Evolutionary conservation across 2,113 vertebrate genomes (phyloP).

Genomic region (Anser brachyrhynchus): DNA sequence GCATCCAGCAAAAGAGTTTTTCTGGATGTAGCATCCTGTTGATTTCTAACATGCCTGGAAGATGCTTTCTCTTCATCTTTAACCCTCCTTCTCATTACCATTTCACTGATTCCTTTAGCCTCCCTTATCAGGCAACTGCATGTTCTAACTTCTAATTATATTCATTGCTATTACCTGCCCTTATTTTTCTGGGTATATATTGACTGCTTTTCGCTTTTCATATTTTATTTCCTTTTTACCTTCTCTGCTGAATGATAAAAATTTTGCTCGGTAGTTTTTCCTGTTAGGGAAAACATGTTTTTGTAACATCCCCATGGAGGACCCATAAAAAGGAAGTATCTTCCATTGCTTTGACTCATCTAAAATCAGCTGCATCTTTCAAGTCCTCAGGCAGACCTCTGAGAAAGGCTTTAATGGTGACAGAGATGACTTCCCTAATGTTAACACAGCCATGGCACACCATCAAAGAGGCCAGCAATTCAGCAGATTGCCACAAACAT

Average conservation of each 20-base stretch:
- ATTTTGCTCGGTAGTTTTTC: not conserved
- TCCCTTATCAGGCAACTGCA: slow-evolving; percentile 45
- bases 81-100: not conserved
- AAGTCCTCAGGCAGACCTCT: not conserved
- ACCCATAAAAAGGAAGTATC: not conserved
- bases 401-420: not conserved
- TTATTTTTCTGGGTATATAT: slow-evolving; percentile 9
- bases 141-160: slow-evolving; percentile 1
- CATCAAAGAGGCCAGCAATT: not conserved
- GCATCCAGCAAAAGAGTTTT: not conserved
- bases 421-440: not conserved
- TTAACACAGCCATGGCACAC: not conserved
- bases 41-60: not conserved
- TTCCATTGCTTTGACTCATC: not conserved
- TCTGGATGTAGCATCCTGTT: not conserved
- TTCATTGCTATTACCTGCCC: slow-evolving; percentile 4
- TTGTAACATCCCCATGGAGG: not conserved
- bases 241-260: not conserved
- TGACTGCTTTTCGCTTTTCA: not conserved
- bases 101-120: not conserved
- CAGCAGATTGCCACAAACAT: not conserved
- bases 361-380: not conserved
- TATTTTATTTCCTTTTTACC: not conserved
- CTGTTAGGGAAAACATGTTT: not conserved
- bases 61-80: not conserved